Evolutionary conservation across 2,888 invertebrate genomes (phyloP).

Genomic region (Eubasilissa splendida): DNA sequence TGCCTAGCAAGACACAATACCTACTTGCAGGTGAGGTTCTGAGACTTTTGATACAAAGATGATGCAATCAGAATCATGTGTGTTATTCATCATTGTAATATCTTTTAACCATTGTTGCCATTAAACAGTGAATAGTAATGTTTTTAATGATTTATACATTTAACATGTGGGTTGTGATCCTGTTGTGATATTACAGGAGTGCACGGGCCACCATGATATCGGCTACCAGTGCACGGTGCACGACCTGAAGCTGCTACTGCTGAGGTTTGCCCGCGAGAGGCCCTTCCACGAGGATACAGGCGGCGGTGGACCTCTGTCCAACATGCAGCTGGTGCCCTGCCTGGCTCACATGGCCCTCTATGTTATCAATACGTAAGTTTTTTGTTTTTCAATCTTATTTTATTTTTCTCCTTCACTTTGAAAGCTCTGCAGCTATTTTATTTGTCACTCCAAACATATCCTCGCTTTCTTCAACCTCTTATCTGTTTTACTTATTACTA

Average conservation of each 20-base stretch:
- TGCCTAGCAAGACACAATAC: constrained; percentile 94
- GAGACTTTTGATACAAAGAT: too few species aligned
- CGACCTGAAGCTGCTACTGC: constrained; percentile 90
- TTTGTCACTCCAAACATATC: too few species aligned
- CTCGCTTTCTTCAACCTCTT: too few species aligned
- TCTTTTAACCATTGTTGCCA: too few species aligned
- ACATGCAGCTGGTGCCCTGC: constrained; percentile 97
- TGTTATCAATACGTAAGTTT: constrained; percentile 87
- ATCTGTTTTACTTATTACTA: too few species aligned
- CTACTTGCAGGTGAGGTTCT: constrained; percentile 76
- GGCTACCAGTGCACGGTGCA: constrained; percentile 89
- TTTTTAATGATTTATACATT: too few species aligned
- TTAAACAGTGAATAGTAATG: too few species aligned
- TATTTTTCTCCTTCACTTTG: too few species aligned
- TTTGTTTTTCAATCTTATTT: background rate
- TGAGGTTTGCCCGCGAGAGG: constrained; percentile 93
- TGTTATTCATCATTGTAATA: too few species aligned
- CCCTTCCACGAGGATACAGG: constrained; percentile 98
- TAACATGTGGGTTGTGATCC: too few species aligned
- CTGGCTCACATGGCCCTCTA: constrained; percentile 95
- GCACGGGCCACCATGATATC: constrained; percentile 83
- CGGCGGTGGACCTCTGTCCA: constrained; percentile 96
- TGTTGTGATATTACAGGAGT: constrained; percentile 68
- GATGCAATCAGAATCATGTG: too few species aligned
- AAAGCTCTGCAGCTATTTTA: too few species aligned